Conservation (phyloP, 2,113 vertebrate species). For the Raja brachyura region DNA sequence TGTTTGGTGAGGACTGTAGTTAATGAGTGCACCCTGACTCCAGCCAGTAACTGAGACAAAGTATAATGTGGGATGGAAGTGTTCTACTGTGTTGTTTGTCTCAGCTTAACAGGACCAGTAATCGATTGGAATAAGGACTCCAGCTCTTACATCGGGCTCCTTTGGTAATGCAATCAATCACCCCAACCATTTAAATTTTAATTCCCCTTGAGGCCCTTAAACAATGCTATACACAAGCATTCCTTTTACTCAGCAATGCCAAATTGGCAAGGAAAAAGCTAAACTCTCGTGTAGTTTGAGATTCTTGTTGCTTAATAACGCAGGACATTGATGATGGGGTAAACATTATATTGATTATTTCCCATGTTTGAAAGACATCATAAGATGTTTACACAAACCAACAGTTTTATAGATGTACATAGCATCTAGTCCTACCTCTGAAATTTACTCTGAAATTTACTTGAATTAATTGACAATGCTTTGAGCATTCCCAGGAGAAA, state of each 20-base stretch:
- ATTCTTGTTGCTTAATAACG: too few relatives aligned
- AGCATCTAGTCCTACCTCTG: too few relatives aligned
- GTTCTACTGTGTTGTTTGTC: not conserved
- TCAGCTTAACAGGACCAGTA: not conserved
- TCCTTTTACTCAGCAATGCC: not conserved
- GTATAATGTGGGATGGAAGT: not conserved
- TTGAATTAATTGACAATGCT: too few relatives aligned
- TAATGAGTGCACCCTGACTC: not conserved
- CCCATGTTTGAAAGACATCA: not conserved
- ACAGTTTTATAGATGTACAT: too few relatives aligned
- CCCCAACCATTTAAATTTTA: not conserved
- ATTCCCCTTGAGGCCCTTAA: conserved; percentile 7
- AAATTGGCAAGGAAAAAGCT: too few relatives aligned
- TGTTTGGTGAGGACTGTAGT: not conserved
- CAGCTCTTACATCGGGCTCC: not conserved
- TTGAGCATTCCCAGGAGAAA: too few relatives aligned
- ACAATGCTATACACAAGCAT: not conserved
- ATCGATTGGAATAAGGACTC: not conserved
- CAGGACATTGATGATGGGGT: not conserved
- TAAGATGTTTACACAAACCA: too few relatives aligned
- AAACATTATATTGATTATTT: not conserved
- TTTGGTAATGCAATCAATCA: not conserved
- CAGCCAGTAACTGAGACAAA: not conserved
- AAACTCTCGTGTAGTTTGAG: too few relatives aligned
- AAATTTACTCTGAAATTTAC: too few relatives aligned